Evolutionary conservation across 2,888 invertebrate species (phyloP).

Genomic region (Agrotis puta): DNA sequence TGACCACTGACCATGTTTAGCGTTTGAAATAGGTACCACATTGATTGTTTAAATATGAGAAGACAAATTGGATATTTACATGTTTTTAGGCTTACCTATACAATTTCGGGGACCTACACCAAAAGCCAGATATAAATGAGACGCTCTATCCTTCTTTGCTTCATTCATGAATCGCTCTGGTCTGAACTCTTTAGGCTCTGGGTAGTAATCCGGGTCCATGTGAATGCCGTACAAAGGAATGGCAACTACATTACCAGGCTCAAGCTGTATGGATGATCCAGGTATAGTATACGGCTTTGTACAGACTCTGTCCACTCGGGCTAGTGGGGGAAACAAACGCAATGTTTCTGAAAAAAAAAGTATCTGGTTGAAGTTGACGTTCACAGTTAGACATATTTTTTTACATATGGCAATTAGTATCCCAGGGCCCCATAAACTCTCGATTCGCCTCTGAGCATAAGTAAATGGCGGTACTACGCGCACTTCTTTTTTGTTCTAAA

Average conservation of each 20-base stretch:
- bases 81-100: constrained; percentile 79
- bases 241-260: constrained; percentile 85
- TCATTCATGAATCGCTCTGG: constrained; percentile 91
- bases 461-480: too few species aligned
- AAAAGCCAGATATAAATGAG: constrained; percentile 89
- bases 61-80: not conserved
- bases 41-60: not conserved
- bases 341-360: constrained; percentile 88
- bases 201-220: constrained; percentile 89
- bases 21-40: too few species aligned
- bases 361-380: too few species aligned
- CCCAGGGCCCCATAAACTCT: too few species aligned
- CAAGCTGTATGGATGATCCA: constrained; percentile 82
- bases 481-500: too few species aligned
- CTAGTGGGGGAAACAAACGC: constrained; percentile 90
- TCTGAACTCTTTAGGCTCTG: constrained; percentile 88
- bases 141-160: constrained; percentile 86
- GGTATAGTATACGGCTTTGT: constrained; percentile 90
- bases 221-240: constrained; percentile 89
- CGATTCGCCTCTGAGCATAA: too few species aligned
- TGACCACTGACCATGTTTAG: too few species aligned
- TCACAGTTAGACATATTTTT: too few species aligned
- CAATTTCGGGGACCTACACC: constrained; percentile 90
- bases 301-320: constrained; percentile 89
- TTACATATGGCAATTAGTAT: too few species aligned